These are phyloP conservation scores for Carettochelys insculpta DNA, from an alignment of 2,113 vertebrate genomes.

Conservation along the genomic window DNA sequence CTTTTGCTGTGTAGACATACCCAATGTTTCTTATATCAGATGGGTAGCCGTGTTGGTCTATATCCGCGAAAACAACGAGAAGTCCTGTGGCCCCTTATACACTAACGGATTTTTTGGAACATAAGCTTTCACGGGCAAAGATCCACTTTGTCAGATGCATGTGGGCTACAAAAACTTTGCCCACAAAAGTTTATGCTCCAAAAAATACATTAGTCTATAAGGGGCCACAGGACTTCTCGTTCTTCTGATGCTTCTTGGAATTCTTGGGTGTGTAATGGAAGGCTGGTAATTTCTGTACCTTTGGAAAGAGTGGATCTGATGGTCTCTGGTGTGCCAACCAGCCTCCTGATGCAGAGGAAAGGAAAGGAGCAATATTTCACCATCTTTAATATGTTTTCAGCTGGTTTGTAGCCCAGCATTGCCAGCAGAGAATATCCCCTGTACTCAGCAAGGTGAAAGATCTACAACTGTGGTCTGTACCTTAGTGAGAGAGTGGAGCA, in stretches of 20 bases:
- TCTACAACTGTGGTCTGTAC: background rate
- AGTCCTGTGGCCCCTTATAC: no score
- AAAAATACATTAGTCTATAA: no score
- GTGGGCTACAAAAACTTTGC: no score
- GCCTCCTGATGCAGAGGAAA: background rate
- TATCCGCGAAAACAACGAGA: no score
- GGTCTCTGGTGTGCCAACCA: background rate
- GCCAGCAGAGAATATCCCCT: background rate
- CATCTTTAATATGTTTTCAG: background rate
- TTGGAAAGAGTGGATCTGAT: background rate
- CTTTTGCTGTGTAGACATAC: background rate
- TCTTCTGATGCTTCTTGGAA: no score
- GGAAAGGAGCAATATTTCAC: background rate
- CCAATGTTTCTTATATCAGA: no score
- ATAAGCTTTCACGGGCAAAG: no score
- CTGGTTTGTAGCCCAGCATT: background rate
- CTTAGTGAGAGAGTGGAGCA: background rate
- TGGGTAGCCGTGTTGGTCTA: no score
- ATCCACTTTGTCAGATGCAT: no score
- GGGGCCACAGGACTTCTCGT: no score
- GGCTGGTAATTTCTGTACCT: background rate
- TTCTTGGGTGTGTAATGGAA: background rate
- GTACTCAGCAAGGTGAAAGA: background rate
- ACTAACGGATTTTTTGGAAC: no score
- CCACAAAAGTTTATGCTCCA: no score